Evolutionary conservation across 1,140 invertebrate genomes (phyloP), one percentile per base, ranked within the genome.

Genomic region (Eubasilissa regina): DNA sequence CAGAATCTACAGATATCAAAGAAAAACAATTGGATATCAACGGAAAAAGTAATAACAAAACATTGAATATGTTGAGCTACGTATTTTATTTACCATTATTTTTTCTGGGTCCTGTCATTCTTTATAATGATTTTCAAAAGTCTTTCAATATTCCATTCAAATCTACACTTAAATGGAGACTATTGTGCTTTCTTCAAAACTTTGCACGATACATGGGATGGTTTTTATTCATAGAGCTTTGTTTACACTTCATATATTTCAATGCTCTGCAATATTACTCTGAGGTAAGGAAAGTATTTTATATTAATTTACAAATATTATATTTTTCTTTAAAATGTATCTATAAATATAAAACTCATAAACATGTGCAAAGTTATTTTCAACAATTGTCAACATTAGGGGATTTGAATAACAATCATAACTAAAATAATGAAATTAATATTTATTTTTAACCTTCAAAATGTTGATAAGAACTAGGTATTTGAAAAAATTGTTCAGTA

Each of bases 41-140:
- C 4, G 45, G 15, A 70, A 48, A 45, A 56, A 11, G n/a, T 43
- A 81, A 11, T 85, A 12, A 43, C 70, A 84, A 84, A 58, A 45
- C 85, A 19, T 47, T 86, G 21, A 85, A 87, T 56, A 85, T 89
- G 83, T 84, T 88, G 55, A 86, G 92, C 44, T 97, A 97, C 84
- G 92, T 92, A 78, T 91, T 97, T 79, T 97, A 97, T 86, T 91
- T 97, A 53, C 96, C 96, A 35, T 89, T 93, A 10, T 90, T 95
- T 55, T 94, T 94, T 82, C 90, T 92, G 80, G 96, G 96, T 58
- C 96, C 96, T 21, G 89, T 97, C 68, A 91, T 97, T 80, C 89
- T 93, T 6, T 97, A 94, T 88, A 89, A 92, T 81, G 90, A 93
- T 83, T 95, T 93, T 88, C 83, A 88, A 80, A 86, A 85, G 72